phyloP scores from a whole-genome alignment of 2,888 invertebrate species.

The Drosophila ezoana region DNA sequence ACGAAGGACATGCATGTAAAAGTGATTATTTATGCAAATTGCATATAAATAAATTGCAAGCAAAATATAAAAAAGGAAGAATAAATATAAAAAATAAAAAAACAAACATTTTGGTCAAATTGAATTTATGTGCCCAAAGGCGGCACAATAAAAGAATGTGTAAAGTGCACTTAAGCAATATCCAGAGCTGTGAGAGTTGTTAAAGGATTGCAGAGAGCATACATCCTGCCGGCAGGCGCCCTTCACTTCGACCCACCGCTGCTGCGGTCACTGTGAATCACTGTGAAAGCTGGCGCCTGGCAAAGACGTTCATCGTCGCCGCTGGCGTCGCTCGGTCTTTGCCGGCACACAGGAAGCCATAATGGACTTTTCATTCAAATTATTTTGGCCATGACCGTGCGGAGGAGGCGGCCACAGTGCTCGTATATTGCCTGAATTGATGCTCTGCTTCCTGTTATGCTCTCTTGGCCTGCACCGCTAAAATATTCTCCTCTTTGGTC shows the following conservation, averaged over 20 bases:
- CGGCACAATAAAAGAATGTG: conserved; percentile 71
- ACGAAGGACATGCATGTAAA: conserved; percentile 58
- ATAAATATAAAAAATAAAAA: conserved; percentile 25
- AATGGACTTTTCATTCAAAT: conserved; percentile 85
- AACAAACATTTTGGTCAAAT: conserved; percentile 75
- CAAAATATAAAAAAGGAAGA: conserved; percentile 37
- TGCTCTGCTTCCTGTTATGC: conserved; percentile 72
- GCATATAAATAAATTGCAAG: conserved; percentile 73
- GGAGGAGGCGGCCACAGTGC: conserved; percentile 34
- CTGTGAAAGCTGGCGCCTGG: conserved; percentile 69
- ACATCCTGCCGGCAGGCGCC: conserved; percentile 32
- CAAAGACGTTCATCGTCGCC: conserved; percentile 62
- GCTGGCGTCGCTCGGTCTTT: conserved; percentile 53
- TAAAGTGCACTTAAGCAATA: conserved; percentile 76
- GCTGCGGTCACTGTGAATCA: conserved; percentile 75
- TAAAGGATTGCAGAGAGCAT: conserved; percentile 57
- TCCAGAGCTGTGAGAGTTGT: conserved; percentile 25
- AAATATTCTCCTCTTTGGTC: conserved; percentile 30
- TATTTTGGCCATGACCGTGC: conserved; percentile 66
- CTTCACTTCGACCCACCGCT: not conserved
- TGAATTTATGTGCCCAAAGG: conserved; percentile 75
- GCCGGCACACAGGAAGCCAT: conserved; percentile 77
- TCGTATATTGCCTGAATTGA: conserved; percentile 74
- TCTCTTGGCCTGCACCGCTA: conserved; percentile 37
- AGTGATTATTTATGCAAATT: conserved; percentile 82